These are phyloP conservation scores for Himalopsyche phryganea DNA, from an alignment of 1,140 invertebrate genomes.

Conservation along the genomic window DNA sequence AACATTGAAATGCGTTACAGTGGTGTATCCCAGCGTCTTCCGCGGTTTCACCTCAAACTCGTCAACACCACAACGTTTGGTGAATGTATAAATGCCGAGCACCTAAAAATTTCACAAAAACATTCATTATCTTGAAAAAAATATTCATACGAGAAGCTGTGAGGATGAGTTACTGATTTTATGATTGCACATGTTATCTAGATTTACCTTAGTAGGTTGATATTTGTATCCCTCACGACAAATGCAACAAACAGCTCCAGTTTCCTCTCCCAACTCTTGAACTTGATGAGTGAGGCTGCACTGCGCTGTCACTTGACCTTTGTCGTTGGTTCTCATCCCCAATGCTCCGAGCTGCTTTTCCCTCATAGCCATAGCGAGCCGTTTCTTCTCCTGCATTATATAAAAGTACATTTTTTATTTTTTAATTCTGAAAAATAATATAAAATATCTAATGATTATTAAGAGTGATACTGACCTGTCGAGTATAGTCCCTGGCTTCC, in stretches of 20 bases:
- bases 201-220: conserved; percentile 73
- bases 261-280: conserved; percentile 92
- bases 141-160: no score
- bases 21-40: conserved; percentile 84
- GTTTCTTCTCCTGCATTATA: conserved; percentile 83
- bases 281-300: conserved; percentile 88
- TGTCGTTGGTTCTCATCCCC: conserved; percentile 94
- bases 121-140: not conserved
- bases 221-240: conserved; percentile 97
- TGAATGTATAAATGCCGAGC: conserved; percentile 95
- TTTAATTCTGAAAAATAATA: no score
- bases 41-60: conserved; percentile 85
- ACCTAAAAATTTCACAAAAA: conserved; percentile 51
- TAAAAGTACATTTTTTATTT: no score
- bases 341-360: conserved; percentile 93
- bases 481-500: conserved; percentile 87
- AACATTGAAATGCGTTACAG: conserved; percentile 97
- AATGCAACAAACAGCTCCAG: conserved; percentile 95
- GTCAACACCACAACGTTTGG: conserved; percentile 92
- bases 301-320: conserved; percentile 88
- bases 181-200: no score
- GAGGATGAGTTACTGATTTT: no score
- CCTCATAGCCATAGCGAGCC: conserved; percentile 94
- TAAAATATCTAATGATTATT: no score
- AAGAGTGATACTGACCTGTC: conserved; percentile 52